Percentiles rank a stretch among this genome's conserved stretches.
Conservation (phyloP, 2,113 vertebrate species). For the Dromiciops gliroides region DNA sequence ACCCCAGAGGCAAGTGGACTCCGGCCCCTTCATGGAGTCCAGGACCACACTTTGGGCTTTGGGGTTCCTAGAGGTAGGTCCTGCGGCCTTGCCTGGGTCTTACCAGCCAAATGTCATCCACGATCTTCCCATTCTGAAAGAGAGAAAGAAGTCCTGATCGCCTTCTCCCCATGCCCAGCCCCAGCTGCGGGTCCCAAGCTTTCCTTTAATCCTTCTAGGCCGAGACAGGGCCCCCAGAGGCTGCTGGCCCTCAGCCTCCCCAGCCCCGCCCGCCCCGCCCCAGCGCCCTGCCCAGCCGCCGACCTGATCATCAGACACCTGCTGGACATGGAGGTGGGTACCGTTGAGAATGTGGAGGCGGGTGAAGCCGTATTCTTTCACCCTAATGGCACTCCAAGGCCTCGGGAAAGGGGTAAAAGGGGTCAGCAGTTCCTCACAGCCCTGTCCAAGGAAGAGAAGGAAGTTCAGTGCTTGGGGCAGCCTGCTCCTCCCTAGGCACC, state of each 20-base stretch:
- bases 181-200: too few relatives aligned
- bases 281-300: constrained; percentile 10
- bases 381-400: constrained; percentile 90
- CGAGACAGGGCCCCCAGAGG: neutral
- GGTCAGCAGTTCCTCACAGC: constrained; percentile 89
- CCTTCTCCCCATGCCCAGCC: neutral
- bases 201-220: too few relatives aligned
- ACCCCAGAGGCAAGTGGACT: fast-evolving
- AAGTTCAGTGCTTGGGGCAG: neutral
- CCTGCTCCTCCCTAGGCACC: too few relatives aligned
- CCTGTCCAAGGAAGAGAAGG: constrained; percentile 78
- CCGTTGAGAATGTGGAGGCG: constrained; percentile 87
- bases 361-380: constrained; percentile 90
- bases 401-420: constrained; percentile 85
- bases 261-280: too few relatives aligned
- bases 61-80: constrained; percentile 72
- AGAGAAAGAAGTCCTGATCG: constrained; percentile 52
- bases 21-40: fast-evolving
- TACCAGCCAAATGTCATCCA: constrained; percentile 90
- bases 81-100: constrained; percentile 84
- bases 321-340: constrained; percentile 90
- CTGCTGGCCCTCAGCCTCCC: neutral
- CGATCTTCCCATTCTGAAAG: constrained; percentile 89
- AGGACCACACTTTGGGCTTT: neutral
- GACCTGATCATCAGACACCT: constrained; percentile 94